A percentile compares a stretch with the other conserved stretches of the same genome.
These are phyloP conservation scores for Misgurnus anguillicaudatus DNA, from an alignment of 2,113 vertebrate genomes.

Conservation along the genomic window DNA sequence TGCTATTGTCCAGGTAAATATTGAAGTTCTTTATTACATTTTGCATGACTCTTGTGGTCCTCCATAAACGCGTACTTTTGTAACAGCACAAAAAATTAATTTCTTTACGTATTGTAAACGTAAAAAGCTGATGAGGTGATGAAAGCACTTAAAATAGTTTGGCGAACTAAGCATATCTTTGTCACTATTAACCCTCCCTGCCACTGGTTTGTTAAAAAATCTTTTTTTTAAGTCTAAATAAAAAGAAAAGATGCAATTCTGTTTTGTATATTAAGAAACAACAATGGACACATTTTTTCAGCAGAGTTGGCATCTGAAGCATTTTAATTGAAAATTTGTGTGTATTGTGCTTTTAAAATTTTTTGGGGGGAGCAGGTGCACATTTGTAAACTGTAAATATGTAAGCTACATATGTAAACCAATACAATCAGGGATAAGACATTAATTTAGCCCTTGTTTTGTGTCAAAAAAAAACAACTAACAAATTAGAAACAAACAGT, in stretches of 20 bases:
- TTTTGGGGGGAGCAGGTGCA: constrained; percentile 14
- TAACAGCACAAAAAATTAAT: too few relatives aligned
- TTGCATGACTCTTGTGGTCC: too few relatives aligned
- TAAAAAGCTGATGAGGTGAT: too few relatives aligned
- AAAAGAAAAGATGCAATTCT: not conserved
- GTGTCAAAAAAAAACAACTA: not conserved
- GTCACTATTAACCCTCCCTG: not conserved
- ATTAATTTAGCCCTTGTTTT: constrained; percentile 40
- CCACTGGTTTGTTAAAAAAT: too few relatives aligned
- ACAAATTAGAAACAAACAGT: constrained; percentile 23
- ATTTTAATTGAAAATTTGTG: constrained; percentile 20
- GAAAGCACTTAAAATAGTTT: too few relatives aligned
- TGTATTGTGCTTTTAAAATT: not conserved
- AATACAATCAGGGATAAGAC: constrained; percentile 19
- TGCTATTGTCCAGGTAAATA: too few relatives aligned
- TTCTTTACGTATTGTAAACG: too few relatives aligned
- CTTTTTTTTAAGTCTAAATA: too few relatives aligned
- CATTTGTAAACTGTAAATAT: constrained; percentile 31
- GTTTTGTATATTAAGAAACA: not conserved
- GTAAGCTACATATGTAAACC: constrained; percentile 40
- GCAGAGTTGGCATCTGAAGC: constrained; percentile 1
- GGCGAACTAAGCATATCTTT: too few relatives aligned
- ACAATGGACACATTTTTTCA: not conserved
- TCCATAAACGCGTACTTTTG: too few relatives aligned
- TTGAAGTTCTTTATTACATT: too few relatives aligned